Evolutionary conservation across 2,113 vertebrate species (phyloP), one percentile per base, ranked within the genome.

Genomic region (Bambusicola thoracicus): DNA sequence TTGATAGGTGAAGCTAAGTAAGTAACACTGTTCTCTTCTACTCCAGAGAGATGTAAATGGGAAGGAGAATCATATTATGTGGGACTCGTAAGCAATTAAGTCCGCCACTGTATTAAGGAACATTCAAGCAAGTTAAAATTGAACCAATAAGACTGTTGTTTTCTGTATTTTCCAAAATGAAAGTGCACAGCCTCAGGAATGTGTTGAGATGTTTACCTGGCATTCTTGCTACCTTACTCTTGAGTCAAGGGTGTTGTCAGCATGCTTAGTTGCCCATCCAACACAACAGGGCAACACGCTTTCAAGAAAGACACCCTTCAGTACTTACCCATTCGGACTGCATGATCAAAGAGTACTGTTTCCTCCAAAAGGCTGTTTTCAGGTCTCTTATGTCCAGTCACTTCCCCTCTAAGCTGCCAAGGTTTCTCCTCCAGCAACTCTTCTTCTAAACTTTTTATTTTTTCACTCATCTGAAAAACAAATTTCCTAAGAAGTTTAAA

Each of bases 321-420:
- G 8, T 27, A 76, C 96, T 10, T 77, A 99, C 99, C 98, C 97
- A 97, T 98, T 55, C 98, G 98, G 25, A 98, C 98, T 0, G 98
- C 96, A 7, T 99, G 98, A 87, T 99, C 99, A 75, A 99, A 99
- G 24, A 98, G 97, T 6, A 99, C 90, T 1, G 98, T 98, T 95
- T 99, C 99, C 76, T 99, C 99, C 69, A 99, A 88, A 89, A 99
- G 98, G 96, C 99, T 99, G 98, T 99, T 99, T 93, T 99, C 99
- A 1, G 99, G 99, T 11, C 99, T 98, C 21, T 98, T 98, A 75
- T 99, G 98, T 0, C 98, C 98, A 0, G 98, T 98, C 91, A 99
- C 98, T 94, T 99, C 99, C 91, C 99, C 99, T 6, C 96, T 98
- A 41, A 99, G 97, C 96, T 99, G 99, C 99, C 99, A 99, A 1